Evolutionary conservation across 1,140 invertebrate genomes (phyloP).

Genomic region (Neodiprion fabricii): DNA sequence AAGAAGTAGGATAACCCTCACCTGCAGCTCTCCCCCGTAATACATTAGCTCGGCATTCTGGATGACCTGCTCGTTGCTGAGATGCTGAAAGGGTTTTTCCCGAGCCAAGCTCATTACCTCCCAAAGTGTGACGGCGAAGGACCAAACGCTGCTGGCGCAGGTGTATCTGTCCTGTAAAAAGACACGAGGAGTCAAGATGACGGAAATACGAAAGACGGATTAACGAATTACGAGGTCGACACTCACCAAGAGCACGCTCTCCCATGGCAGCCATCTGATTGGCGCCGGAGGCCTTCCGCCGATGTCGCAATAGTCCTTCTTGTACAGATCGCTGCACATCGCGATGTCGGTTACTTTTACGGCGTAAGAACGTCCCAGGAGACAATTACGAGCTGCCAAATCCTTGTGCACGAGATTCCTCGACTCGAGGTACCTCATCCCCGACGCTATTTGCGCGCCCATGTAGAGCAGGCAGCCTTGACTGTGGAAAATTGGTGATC

Average conservation of each 20-base stretch:
- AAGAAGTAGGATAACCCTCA: conserved; percentile 37
- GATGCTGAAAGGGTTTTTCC: conserved; percentile 73
- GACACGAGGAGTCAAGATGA: conserved; percentile 11
- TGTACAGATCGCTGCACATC: conserved; percentile 85
- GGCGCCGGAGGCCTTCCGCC: conserved; percentile 71
- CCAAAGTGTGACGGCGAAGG: conserved; percentile 76
- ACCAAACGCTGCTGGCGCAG: conserved; percentile 71
- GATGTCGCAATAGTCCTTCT: conserved; percentile 83
- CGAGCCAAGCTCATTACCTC: conserved; percentile 78
- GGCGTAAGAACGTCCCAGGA: conserved; percentile 79
- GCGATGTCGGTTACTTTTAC: conserved; percentile 91
- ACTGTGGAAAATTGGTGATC: conserved; percentile 62
- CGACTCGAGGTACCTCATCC: conserved; percentile 85
- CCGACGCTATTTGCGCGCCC: conserved; percentile 85
- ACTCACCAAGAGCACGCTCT: conserved; percentile 80
- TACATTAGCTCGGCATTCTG: conserved; percentile 76
- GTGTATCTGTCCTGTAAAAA: conserved; percentile 70
- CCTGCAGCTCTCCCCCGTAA: conserved; percentile 70
- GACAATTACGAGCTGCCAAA: conserved; percentile 82
- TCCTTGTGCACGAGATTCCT: conserved; percentile 82
- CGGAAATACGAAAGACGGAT: background rate
- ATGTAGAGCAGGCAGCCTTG: conserved; percentile 84
- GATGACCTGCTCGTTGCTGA: conserved; percentile 78
- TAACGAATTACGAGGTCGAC: background rate
- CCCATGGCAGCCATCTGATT: conserved; percentile 85